Evolutionary conservation across 1,140 invertebrate genomes (phyloP), one percentile per base, ranked within the genome.

Genomic region (Babylonia areolata): DNA sequence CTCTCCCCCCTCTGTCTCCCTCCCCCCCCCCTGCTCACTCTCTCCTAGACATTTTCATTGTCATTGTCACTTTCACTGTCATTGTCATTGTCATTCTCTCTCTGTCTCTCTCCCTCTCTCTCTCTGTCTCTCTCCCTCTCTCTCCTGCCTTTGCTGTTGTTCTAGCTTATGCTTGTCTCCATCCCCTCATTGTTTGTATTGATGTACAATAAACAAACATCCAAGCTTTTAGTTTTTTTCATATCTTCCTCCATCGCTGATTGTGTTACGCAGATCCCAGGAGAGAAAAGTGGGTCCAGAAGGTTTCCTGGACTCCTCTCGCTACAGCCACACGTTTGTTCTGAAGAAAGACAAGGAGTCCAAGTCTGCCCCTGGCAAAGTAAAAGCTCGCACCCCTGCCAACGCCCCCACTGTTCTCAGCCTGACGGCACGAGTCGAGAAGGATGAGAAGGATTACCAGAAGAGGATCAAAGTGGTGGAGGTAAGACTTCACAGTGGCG

Each of bases 381-480:
- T 1, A 23, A 80, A 75, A 75, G 77, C 85, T 37, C 82, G 88
- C 9, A 71, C 73, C 5, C 15, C 85, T 9, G 79, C 73, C 54
- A 71, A 42, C 37, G 17, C 39, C 11, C 85, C 88, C 11, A 89
- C 89, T 58, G 89, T 92, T 15, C 91, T 93, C 33, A 82, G 87
- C 39, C 75, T 94, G 23, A 83, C 89, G 9, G 54, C 86, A 42
- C 86, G 87, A 71, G 88, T 91, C 9, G 88, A 92, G 71, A 75
- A 90, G 33, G 91, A 93, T 85, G 89, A 92, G 73, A 93, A 91
- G 78, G 92, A 93, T 39, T 91, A 93, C 88, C 86, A 92, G 15
- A 92, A 91, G 86, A 90, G 90, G 83, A 89, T 93, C 11, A 93
- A 93, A 90, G 89, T 93, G 58, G 92, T 94, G 87, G 93, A 93